Evolutionary conservation across 1,140 invertebrate species (phyloP).

Genomic region (Macrobrachium rosenbergii): DNA sequence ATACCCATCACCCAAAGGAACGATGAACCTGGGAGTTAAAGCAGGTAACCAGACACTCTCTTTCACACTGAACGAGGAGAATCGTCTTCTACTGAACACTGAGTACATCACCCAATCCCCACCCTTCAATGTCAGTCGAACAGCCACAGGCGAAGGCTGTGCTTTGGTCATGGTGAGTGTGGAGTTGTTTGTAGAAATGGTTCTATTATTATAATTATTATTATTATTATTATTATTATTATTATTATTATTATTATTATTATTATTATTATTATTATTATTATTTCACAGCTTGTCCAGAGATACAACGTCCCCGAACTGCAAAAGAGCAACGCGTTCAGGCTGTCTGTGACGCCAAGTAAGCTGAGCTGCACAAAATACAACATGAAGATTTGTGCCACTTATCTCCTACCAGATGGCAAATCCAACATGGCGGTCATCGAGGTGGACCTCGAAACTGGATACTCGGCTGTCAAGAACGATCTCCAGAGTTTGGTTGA

Average conservation of each 20-base stretch:
- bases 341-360: background rate
- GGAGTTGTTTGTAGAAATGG: background rate
- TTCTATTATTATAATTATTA: background rate
- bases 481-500: background rate
- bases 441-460: background rate
- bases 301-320: background rate
- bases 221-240: no score
- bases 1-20: background rate
- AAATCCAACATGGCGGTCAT: background rate
- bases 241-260: background rate
- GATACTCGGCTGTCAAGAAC: background rate
- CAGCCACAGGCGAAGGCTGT: background rate
- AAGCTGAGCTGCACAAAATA: background rate
- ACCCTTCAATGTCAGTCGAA: background rate
- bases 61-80: background rate
- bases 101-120: background rate
- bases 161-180: background rate
- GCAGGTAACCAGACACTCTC: background rate
- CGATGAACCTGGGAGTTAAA: background rate
- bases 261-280: background rate
- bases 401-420: background rate
- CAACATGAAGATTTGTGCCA: background rate
- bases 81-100: background rate
- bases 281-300: constrained; percentile 5
- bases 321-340: background rate